Evolutionary conservation across 2,888 invertebrate genomes (phyloP), one percentile per base, ranked within the genome.

Genomic region (Leptopilina syphax): DNA sequence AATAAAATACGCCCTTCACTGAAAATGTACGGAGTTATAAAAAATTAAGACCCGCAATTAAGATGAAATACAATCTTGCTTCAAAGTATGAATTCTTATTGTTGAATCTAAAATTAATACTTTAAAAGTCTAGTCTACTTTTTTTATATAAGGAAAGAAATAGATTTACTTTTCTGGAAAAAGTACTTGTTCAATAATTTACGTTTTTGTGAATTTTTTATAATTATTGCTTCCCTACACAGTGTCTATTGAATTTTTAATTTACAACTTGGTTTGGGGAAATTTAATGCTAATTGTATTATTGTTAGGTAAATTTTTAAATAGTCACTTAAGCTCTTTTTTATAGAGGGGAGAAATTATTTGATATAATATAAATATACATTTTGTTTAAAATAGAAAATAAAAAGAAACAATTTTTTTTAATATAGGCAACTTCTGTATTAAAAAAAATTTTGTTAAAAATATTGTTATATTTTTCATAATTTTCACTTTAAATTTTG

Each of bases 1-100:
- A 65, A 65, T 65, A 18, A 63, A 63, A 65, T 65, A 13, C 41
- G 41, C 65, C 65, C 65, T 65, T 65, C 3, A 63, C 34, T n/a
- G 8, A 8, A 63, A 63, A 63, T 63, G 7, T 63, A 18, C 18
- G 4, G 65, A 65, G 27, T 65, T 13, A 65, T 65, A 27, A 65
- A 65, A 65, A 27, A 34, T 34, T 65, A 41, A 65, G 34, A 65
- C 10, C 1, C 34, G 27, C 65, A 65, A 65, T 65, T 65, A 65
- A 65, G 65, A 34, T 65, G 24, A 34, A 65, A 12, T 65, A 63
- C 63, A 24, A 63, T 65, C 41, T 65, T 4, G 12, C 9, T 65
- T 34, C 65, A 65, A 34, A 18, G 34, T 41, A 65, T 41, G 34
- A 65, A 65, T 10, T 24, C 8, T 63, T 9, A 63, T 34, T 63